phyloP scores from a whole-genome alignment of 2,888 invertebrate genomes.

The Lagria hirta region DNA sequence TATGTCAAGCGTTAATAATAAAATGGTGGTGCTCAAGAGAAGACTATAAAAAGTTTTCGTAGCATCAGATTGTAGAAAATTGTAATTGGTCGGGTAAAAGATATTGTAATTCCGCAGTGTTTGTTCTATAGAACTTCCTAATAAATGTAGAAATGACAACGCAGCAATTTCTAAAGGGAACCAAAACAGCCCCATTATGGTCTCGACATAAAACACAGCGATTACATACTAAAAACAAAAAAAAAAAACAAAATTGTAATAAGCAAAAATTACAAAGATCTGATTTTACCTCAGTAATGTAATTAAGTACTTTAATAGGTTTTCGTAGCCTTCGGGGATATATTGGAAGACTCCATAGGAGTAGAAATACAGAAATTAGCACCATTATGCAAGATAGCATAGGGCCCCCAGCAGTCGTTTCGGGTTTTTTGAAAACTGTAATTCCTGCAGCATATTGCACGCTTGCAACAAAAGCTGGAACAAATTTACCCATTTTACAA shows the following conservation, averaged over 20 bases:
- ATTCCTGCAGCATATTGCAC: constrained; percentile 41
- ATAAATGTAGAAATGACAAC: constrained; percentile 33
- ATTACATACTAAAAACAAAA: constrained; percentile 45
- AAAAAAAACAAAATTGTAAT: constrained; percentile 18
- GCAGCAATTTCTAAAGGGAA: constrained; percentile 45
- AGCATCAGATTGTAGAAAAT: constrained; percentile 36
- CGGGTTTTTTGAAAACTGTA: constrained; percentile 43
- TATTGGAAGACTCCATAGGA: constrained; percentile 44
- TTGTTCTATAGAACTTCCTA: constrained; percentile 38
- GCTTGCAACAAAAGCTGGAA: constrained; percentile 43
- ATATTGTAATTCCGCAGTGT: constrained; percentile 33
- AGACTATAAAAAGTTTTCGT: constrained; percentile 41
- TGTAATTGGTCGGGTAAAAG: constrained; percentile 30
- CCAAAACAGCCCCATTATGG: constrained; percentile 49
- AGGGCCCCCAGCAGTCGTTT: constrained; percentile 40
- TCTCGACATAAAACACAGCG: constrained; percentile 45
- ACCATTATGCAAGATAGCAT: constrained; percentile 45
- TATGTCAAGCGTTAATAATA: constrained; percentile 37
- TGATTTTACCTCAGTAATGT: constrained; percentile 39
- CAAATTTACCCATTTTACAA: constrained; percentile 44
- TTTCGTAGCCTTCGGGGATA: constrained; percentile 44
- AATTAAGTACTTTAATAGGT: constrained; percentile 36
- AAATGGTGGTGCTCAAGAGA: constrained; percentile 40
- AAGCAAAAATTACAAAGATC: not conserved
- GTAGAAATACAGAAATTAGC: constrained; percentile 41